These are phyloP conservation scores for Cylindroiulus punctatus DNA, from an alignment of 2,888 invertebrate genomes.

Conservation along the genomic window DNA sequence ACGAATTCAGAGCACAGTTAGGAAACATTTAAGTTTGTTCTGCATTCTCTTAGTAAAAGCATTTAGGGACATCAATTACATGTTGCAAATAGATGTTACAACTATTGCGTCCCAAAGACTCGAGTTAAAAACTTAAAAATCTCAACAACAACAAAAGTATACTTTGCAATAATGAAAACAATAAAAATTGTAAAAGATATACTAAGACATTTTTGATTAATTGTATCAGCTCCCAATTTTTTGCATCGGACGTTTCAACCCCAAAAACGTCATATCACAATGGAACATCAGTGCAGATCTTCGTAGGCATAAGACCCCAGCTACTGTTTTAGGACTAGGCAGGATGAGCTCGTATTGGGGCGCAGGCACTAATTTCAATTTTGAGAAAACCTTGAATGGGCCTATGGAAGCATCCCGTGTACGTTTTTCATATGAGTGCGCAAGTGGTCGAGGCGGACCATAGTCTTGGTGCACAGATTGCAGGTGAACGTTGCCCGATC, in stretches of 20 bases:
- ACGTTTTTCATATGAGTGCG: constrained; percentile 58
- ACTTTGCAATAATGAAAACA: not conserved
- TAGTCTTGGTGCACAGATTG: constrained; percentile 57
- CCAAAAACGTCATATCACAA: not conserved
- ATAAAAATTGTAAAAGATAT: not conserved
- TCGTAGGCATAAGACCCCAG: not conserved
- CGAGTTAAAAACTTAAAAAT: not conserved
- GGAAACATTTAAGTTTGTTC: too few relatives aligned
- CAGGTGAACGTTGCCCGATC: constrained; percentile 58
- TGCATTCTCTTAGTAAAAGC: not conserved
- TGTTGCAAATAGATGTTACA: not conserved
- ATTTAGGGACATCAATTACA: not conserved
- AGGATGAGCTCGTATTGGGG: not conserved
- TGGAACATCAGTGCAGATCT: not conserved
- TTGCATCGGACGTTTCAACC: not conserved
- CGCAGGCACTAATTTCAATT: constrained; percentile 23
- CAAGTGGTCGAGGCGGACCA: constrained; percentile 58
- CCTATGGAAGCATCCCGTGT: constrained; percentile 53
- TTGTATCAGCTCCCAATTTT: not conserved
- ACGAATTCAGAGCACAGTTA: too few relatives aligned
- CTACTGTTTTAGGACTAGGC: constrained; percentile 12
- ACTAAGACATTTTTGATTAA: not conserved
- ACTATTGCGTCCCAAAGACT: not conserved
- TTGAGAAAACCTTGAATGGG: not conserved
- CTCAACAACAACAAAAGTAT: not conserved